Base-by-base conservation (phyloP, 2,888 invertebrate species). In the Drosophila birchii region DNA sequence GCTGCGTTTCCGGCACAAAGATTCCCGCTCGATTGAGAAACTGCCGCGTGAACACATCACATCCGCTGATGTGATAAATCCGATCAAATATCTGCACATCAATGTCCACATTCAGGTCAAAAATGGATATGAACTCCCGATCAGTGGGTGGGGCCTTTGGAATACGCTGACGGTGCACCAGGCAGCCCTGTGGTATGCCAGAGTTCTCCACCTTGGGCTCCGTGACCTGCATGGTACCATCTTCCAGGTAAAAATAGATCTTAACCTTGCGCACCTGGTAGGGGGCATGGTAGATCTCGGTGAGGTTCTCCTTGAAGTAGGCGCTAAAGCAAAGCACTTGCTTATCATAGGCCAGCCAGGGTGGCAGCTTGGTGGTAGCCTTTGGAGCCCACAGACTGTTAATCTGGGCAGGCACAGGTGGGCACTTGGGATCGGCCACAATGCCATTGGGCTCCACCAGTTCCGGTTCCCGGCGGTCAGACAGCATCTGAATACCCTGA, bases 291-390 rank as follows among this genome's bases (percentile, higher is more conserved):
- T 92, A 91, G 41, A 93, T 94, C 92, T 97, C 97, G 76, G 96
- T 95, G 0, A 97, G 93, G 0, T 96, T 95, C 64, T 93, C 92
- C 77, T 92, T 92, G 64, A 93, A 93, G 73, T 92, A 92, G 20
- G 90, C 93, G 70, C 82, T 81, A 41, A 93, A 93, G 66, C 92
- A 91, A 0, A 93, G 76, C 91, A 96, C 96, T 93, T 98, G 95
- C 92, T 97, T 96, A 90, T 98, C 98, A 91, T 96, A 97, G 69
- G 96, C 95, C 60, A 98, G 94, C 98, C 98, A 98, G 0, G 96
- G 93, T 0, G 98, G 98, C 55, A 96, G 91, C 78, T 95, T 96
- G 0, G 95, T 94, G 0, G 95, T 95, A 90, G 96, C 95, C 78
- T 96, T 96, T 18, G 95, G 94, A 2, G 96, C 95, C 92, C 96